Evolutionary conservation across 2,888 invertebrate genomes (phyloP).

Genomic region (Gortyna flavago): DNA sequence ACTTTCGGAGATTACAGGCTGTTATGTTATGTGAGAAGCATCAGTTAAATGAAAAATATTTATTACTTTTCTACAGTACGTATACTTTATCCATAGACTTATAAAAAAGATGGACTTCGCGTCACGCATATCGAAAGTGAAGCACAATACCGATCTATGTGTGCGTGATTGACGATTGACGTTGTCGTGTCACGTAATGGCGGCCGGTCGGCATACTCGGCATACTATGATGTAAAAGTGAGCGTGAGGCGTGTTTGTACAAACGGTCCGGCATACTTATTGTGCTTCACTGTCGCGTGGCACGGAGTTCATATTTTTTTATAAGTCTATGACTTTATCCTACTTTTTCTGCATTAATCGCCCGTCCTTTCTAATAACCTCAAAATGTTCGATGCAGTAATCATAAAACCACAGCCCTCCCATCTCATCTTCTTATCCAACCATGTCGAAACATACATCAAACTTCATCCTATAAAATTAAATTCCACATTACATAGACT

Average conservation of each 20-base stretch:
- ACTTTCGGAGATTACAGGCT: background rate
- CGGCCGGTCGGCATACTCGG: too few species aligned
- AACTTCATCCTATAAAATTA: conserved; percentile 6
- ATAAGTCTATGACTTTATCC: too few species aligned
- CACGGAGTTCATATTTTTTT: too few species aligned
- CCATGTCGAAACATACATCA: background rate
- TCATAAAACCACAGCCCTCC: background rate
- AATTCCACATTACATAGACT: conserved; percentile 15
- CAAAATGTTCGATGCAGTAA: background rate
- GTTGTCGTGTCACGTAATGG: too few species aligned
- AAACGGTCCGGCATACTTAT: too few species aligned
- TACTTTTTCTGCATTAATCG: background rate
- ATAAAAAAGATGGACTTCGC: too few species aligned
- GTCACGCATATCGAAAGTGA: too few species aligned
- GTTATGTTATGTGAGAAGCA: background rate
- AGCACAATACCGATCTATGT: too few species aligned
- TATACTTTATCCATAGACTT: background rate
- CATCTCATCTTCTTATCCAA: background rate
- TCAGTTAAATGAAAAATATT: background rate
- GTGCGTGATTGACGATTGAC: too few species aligned
- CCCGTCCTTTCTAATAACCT: background rate
- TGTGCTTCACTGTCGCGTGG: too few species aligned
- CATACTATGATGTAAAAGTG: too few species aligned
- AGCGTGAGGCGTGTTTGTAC: too few species aligned
- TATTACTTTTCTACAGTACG: background rate